Percentiles rank a stretch among this genome's conserved stretches.
phyloP scores from a whole-genome alignment of 2,797 vertebrate genomes.

The Pseudochromis fuscus region DNA sequence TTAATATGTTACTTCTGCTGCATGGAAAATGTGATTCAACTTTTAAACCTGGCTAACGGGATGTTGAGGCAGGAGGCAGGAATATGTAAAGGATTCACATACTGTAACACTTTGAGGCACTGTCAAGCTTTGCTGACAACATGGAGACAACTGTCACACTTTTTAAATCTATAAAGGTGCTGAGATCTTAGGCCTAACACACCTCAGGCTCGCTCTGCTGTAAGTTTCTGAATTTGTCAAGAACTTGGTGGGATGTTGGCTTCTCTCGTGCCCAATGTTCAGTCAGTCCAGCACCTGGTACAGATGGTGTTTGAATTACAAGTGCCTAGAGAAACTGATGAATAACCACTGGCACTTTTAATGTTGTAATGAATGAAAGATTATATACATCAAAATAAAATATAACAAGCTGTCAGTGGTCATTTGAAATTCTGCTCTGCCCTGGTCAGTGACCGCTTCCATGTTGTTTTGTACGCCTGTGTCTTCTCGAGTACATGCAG shows the following conservation, averaged over 20 bases:
- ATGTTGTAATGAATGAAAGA: too few relatives aligned
- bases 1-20: not conserved
- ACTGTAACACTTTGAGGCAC: not conserved
- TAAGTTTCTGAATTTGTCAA: not conserved
- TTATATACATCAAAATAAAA: too few relatives aligned
- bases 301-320: constrained; percentile 4
- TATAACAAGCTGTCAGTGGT: too few relatives aligned
- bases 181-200: not conserved
- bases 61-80: not conserved
- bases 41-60: constrained; percentile 1
- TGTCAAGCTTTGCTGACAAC: not conserved
- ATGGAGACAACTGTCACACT: constrained; percentile 1
- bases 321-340: not conserved
- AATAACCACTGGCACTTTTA: not conserved
- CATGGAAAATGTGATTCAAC: constrained; percentile 1
- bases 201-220: not conserved
- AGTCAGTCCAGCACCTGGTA: constrained; percentile 7
- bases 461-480: too few relatives aligned
- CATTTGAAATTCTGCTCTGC: too few relatives aligned
- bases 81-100: not conserved
- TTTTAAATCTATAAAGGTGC: constrained; percentile 5
- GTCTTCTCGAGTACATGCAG: too few relatives aligned
- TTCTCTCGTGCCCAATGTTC: constrained; percentile 1
- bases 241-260: not conserved
- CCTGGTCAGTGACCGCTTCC: not conserved